A percentile compares a stretch with the other conserved stretches of the same genome.
phyloP scores from a whole-genome alignment of 2,888 invertebrate genomes.

The Abrostola triplasia region DNA sequence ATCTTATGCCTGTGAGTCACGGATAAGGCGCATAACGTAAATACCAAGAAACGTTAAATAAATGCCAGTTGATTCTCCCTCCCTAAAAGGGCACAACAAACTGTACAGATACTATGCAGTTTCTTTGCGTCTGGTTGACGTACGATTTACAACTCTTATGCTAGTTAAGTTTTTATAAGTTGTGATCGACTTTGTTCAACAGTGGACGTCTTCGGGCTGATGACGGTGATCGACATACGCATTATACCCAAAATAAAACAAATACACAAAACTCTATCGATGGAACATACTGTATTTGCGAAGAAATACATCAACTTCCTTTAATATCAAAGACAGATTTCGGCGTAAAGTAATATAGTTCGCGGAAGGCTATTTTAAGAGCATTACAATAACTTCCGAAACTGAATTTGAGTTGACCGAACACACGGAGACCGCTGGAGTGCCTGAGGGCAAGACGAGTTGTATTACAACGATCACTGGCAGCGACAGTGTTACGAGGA shows the following conservation, averaged over 20 bases:
- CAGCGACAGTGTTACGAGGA: conserved; percentile 35
- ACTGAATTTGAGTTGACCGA: conserved; percentile 42
- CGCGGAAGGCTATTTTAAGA: conserved; percentile 45
- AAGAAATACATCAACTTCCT: conserved; percentile 48
- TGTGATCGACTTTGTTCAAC: too few relatives aligned
- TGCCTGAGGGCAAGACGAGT: conserved; percentile 34
- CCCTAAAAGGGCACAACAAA: background rate
- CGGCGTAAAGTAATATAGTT: conserved; percentile 46
- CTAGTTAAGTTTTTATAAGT: background rate
- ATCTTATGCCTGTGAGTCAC: conserved; percentile 47
- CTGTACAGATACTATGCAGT: background rate
- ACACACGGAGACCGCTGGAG: conserved; percentile 12
- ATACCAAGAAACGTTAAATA: conserved; percentile 6
- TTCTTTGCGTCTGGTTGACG: background rate
- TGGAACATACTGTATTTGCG: conserved; percentile 39
- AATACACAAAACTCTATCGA: conserved; percentile 33
- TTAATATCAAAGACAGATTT: conserved; percentile 52
- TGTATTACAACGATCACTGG: conserved; percentile 34
- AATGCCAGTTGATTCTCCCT: conserved; percentile 9
- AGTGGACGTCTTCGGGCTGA: too few relatives aligned
- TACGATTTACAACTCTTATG: background rate
- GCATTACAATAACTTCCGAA: conserved; percentile 53
- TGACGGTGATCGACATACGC: conserved; percentile 6
- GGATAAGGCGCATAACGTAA: conserved; percentile 14
- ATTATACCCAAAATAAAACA: conserved; percentile 15